phyloP scores from a whole-genome alignment of 2,797 vertebrate genomes.

The Poeciliopsis paucimaculata region DNA sequence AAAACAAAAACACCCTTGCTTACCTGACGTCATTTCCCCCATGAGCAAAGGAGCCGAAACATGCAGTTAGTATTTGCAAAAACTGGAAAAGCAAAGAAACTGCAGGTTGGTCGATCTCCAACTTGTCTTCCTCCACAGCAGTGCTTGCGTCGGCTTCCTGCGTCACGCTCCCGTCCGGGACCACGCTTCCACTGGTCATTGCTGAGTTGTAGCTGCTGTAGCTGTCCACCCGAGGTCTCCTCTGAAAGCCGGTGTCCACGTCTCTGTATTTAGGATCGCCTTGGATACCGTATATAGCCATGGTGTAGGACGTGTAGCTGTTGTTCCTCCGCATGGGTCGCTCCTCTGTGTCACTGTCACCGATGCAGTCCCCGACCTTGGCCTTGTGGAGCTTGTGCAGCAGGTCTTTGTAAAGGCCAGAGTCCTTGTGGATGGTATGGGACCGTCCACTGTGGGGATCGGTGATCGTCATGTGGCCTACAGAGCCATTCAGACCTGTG shows the following conservation, averaged over 20 bases:
- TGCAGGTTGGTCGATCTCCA: conserved; percentile 87
- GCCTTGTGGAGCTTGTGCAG: conserved; percentile 93
- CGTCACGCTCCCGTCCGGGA: conserved; percentile 58
- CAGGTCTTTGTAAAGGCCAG: conserved; percentile 94
- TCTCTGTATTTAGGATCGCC: conserved; percentile 86
- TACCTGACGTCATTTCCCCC: conserved; percentile 98
- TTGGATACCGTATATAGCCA: conserved; percentile 95
- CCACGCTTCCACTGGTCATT: conserved; percentile 76
- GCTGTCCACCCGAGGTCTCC: conserved; percentile 88
- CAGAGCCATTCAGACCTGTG: conserved; percentile 68
- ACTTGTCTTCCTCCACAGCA: conserved; percentile 83
- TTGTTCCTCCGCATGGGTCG: conserved; percentile 93
- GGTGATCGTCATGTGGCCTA: conserved; percentile 73
- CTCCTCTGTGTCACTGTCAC: conserved; percentile 90
- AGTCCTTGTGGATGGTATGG: conserved; percentile 94
- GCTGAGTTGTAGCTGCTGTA: conserved; percentile 92
- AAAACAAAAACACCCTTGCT: conserved; percentile 18
- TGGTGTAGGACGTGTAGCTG: conserved; percentile 97
- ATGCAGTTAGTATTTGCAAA: conserved; percentile 96
- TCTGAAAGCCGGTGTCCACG: conserved; percentile 79
- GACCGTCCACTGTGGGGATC: conserved; percentile 84
- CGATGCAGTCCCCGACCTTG: conserved; percentile 94
- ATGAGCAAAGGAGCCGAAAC: conserved; percentile 97
- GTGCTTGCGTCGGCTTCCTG: conserved; percentile 61
- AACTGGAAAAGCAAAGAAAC: conserved; percentile 95